A percentile compares a stretch with the other conserved stretches of the same genome.
Conservation (phyloP, 2,797 vertebrate genomes). For the Liparis tanakae region DNA sequence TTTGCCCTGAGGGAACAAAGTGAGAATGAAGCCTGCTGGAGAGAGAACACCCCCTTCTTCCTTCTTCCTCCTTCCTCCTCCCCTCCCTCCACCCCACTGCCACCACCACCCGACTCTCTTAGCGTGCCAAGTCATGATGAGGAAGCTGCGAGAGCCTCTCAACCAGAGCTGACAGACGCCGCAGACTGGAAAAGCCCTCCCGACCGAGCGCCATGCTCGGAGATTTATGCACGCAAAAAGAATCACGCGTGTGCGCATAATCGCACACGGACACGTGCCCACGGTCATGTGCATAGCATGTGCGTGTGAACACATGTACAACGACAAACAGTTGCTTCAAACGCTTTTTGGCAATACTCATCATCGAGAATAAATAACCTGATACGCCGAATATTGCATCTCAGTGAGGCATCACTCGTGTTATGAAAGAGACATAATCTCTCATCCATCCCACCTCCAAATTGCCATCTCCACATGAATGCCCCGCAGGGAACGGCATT, state of each 20-base stretch:
- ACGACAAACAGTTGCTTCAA: slow-evolving; percentile 15
- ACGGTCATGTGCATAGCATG: slow-evolving; percentile 18
- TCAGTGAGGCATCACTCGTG: slow-evolving; percentile 25
- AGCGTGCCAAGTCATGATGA: slow-evolving; percentile 66
- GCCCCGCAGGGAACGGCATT: slow-evolving; percentile 51
- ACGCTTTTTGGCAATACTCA: slow-evolving; percentile 5
- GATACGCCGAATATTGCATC: slow-evolving; percentile 36
- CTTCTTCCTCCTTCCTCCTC: not conserved
- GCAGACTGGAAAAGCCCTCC: slow-evolving; percentile 64
- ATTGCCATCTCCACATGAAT: slow-evolving; percentile 63
- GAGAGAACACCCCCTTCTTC: slow-evolving; percentile 16
- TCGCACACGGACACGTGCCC: slow-evolving; percentile 24
- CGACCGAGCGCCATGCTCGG: slow-evolving; percentile 20
- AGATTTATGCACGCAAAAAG: slow-evolving; percentile 56
- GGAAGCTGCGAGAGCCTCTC: slow-evolving; percentile 47
- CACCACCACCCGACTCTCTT: slow-evolving; percentile 29
- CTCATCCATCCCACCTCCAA: slow-evolving; percentile 52
- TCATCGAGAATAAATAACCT: slow-evolving; percentile 31
- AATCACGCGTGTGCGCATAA: slow-evolving; percentile 48
- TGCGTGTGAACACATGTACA: slow-evolving; percentile 9
- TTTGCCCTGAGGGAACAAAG: slow-evolving; percentile 64
- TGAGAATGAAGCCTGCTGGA: slow-evolving; percentile 70
- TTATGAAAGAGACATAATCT: slow-evolving; percentile 46
- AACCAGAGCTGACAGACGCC: slow-evolving; percentile 52
- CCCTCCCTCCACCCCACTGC: slow-evolving; percentile 18